Evolutionary conservation across 2,888 invertebrate species (phyloP), one percentile per base, ranked within the genome.

Genomic region (Euproctis similis): DNA sequence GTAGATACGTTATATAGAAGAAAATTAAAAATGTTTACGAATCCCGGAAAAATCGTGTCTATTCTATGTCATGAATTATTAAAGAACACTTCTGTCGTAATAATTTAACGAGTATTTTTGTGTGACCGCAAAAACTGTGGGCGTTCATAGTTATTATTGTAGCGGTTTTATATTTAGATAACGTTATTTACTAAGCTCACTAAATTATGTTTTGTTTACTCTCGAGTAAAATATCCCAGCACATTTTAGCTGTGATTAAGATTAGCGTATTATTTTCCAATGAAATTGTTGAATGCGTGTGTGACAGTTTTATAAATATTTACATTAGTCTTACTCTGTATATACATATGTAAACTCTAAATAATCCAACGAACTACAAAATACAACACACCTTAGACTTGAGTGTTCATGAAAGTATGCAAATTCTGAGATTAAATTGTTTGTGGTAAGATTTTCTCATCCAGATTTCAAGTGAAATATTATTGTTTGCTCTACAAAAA

Each of bases 111-210:
- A 42, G 42, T 24, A 32, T 46, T 36, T 32, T 31, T 31, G 36
- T 37, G 30, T 18, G 27, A 2, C n/a, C 23, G 2, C 21, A 30
- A 46, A 31, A 39, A 30, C 34, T 32, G 34, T 36, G 18, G 26
- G 9, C 22, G 38, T 27, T 34, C 30, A 30, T 6, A 11, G 27
- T 39, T 46, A n/a, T n/a, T 37, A 33, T 39, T 24, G 26, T n/a
- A 36, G 33, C 27, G 26, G 29, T 42, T 30, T 25, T 49, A 47
- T 52, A 40, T 55, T 42, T 28, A 40, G 32, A 28, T 16, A 12
- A 14, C 5, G 13, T 39, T 40, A 53, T 56, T 48, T 42, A 46
- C 31, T 39, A 40, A 24, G 9, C 9, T 26, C 26, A 19, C n/a
- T 17, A 23, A 11, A 30, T 29, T n/a, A 34, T 24, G 24, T 28